phyloP scores from a whole-genome alignment of 2,888 invertebrate species.

The Sussaba pulchella region DNA sequence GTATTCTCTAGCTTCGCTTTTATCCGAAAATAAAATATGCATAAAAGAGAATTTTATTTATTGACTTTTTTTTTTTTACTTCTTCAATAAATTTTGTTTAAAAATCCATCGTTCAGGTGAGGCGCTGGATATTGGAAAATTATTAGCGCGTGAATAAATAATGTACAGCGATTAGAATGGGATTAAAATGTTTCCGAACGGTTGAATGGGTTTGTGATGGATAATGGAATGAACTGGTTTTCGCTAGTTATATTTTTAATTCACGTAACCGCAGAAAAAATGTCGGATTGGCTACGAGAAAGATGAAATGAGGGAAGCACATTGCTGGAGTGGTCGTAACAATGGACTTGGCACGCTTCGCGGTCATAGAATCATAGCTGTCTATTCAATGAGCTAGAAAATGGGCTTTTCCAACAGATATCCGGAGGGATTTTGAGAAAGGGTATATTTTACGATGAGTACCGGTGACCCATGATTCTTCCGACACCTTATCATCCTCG shows the following conservation, averaged over 20 bases:
- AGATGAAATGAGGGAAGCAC: constrained; percentile 81
- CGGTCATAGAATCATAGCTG: constrained; percentile 84
- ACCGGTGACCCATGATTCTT: constrained; percentile 76
- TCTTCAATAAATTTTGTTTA: neutral
- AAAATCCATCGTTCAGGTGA: too few species aligned
- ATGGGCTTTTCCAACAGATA: constrained; percentile 83
- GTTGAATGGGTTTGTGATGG: too few species aligned
- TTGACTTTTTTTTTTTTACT: neutral
- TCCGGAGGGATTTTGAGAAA: constrained; percentile 77
- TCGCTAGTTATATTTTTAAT: constrained; percentile 25
- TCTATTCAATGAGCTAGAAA: constrained; percentile 84
- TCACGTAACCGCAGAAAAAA: constrained; percentile 45
- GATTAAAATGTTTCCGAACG: too few species aligned
- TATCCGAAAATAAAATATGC: neutral
- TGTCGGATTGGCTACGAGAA: constrained; percentile 62
- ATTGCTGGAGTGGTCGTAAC: constrained; percentile 80
- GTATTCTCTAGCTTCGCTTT: neutral
- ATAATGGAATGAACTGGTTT: too few species aligned
- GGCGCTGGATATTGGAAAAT: too few species aligned
- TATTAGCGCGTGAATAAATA: neutral
- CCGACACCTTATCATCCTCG: constrained; percentile 62
- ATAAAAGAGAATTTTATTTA: neutral
- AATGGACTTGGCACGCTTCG: constrained; percentile 84
- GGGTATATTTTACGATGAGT: constrained; percentile 81
- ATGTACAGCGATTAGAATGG: neutral